Conservation (phyloP, 2,797 vertebrate species). For the Mallotus villosus region DNA sequence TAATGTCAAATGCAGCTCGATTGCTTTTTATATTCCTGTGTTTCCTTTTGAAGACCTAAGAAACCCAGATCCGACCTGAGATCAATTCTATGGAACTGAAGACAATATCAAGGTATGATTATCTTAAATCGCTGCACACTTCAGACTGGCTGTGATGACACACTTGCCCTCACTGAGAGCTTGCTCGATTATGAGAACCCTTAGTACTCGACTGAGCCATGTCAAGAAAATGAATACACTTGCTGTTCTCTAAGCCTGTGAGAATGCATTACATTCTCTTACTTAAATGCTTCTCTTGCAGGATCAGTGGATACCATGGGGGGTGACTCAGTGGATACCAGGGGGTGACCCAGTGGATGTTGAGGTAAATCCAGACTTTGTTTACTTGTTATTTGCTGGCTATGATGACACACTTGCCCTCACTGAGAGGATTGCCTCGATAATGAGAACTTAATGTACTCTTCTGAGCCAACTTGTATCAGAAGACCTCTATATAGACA, state of each 20-base stretch:
- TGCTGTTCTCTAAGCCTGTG: no score
- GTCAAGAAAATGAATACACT: no score
- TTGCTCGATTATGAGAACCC: constrained; percentile 66
- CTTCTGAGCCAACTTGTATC: constrained; percentile 2
- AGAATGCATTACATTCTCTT: no score
- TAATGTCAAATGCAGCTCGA: no score
- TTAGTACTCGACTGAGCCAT: constrained; percentile 73
- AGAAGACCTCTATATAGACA: not conserved
- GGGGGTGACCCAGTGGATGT: not conserved
- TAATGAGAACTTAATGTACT: constrained; percentile 65
- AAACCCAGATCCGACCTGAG: no score
- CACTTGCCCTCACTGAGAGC: constrained; percentile 90
- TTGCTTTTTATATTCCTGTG: not conserved
- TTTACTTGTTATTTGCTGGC: constrained; percentile 52
- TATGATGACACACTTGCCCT: constrained; percentile 88
- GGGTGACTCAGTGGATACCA: not conserved
- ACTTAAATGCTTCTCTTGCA: not conserved
- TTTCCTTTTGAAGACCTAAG: not conserved
- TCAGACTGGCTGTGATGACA: constrained; percentile 75
- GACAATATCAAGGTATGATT: no score
- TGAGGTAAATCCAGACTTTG: not conserved
- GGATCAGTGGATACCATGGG: not conserved
- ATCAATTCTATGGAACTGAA: no score
- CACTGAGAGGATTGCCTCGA: constrained; percentile 73
- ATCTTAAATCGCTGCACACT: no score